A percentile compares a stretch with the other conserved stretches of the same genome.
phyloP scores from a whole-genome alignment of 2,113 vertebrate species.

The Macaca nemestrina region DNA sequence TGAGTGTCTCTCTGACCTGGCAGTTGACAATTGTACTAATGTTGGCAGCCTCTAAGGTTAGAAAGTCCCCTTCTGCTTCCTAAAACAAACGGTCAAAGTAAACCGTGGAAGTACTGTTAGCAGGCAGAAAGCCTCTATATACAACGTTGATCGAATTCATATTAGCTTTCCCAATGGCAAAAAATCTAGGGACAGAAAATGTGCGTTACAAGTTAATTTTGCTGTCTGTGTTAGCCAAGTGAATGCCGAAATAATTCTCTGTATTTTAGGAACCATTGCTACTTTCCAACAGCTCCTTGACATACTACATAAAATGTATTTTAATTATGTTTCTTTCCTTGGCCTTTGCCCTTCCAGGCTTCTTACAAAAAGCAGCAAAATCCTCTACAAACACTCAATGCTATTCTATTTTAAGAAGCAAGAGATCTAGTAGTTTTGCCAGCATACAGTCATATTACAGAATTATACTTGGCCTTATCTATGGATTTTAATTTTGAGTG shows the following conservation, averaged over 20 bases:
- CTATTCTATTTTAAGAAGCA: background rate
- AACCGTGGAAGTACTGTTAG: background rate
- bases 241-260: slow-evolving; percentile 36
- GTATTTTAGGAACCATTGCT: slow-evolving; percentile 14
- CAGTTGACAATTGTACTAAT: background rate
- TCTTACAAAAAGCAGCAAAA: slow-evolving; percentile 57
- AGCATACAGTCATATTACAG: background rate
- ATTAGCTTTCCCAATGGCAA: background rate
- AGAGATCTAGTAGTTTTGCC: background rate
- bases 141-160: background rate
- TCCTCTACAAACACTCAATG: slow-evolving; percentile 16
- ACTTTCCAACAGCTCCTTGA: slow-evolving; percentile 54
- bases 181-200: background rate
- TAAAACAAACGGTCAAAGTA: background rate
- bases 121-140: background rate
- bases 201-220: background rate
- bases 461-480: background rate
- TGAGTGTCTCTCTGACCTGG: background rate
- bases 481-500: background rate
- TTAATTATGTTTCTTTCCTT: slow-evolving; percentile 63
- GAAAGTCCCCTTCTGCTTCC: background rate
- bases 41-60: background rate
- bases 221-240: slow-evolving; percentile 38
- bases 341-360: slow-evolving; percentile 40
- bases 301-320: slow-evolving; percentile 47